Base-by-base conservation (phyloP, 2,797 vertebrate species). In the Periparus ater region DNA sequence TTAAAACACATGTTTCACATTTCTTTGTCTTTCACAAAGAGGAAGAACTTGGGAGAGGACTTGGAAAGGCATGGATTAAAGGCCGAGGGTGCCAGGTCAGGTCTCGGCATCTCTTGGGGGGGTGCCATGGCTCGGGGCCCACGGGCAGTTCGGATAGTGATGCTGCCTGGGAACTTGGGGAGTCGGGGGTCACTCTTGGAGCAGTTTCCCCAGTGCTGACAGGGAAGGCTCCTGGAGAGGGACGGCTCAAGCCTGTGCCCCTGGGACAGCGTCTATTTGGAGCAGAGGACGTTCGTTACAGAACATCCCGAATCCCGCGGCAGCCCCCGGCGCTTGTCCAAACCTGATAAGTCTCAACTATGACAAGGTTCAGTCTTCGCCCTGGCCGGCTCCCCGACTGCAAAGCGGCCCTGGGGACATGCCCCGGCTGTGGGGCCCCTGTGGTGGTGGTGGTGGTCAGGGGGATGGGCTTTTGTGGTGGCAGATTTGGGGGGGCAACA, bases 321-420 rank as follows among this genome's bases (percentile, higher is more conserved):
- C 93, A 88, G 93, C 75, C 89, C 57, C 89, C 94, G 88, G 95
- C 91, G 1, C 85, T 94, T 93, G 90, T 93, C 96, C 95, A 96
- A 95, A 95, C 94, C 94, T 94, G 93, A 89, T 94, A 92, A 95
- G 78, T 92, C 91, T 91, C 80, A 94, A 93, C 91, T 92, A 89
- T 94, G 88, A 90, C 70, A 89, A 95, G 95, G 96, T 95, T 92
- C 94, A 95, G 91, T 72, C 93, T 90, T 88, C 0, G 8, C 54
- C 58, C 94, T 91, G 94, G 88, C 83, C 0, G 3, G 19, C 74
- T 94, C 93, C 60, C 40, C 0, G 0, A 11, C 60, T 62, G 60
- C 63, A 58, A 8, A 71, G 63, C 7, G 7, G 62, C 78, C 54
- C 26, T 0, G 14, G 62, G 86, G 71, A 61, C 3, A 0, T 1